These are phyloP conservation scores for Vollenhovia emeryi DNA, from an alignment of 1,140 invertebrate species.

Conservation along the genomic window DNA sequence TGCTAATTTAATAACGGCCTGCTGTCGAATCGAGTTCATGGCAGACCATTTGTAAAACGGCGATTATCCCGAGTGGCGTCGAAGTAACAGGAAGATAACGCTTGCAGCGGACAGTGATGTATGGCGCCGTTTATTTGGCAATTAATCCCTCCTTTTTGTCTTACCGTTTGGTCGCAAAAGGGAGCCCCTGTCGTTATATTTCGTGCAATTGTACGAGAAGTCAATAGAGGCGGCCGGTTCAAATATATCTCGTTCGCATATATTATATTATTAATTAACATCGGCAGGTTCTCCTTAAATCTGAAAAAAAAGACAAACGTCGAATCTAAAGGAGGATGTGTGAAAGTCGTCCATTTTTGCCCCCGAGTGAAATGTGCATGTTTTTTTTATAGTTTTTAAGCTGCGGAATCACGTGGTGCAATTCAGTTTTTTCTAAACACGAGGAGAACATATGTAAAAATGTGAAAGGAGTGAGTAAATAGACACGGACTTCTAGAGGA, in stretches of 20 bases:
- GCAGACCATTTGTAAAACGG: constrained; percentile 34
- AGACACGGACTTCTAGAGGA: no score
- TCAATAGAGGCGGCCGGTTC: neutral
- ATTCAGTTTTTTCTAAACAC: no score
- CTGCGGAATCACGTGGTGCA: no score
- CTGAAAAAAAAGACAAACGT: neutral
- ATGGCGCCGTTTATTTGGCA: neutral
- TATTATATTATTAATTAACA: no score
- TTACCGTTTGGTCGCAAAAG: constrained; percentile 2
- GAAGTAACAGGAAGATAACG: constrained; percentile 31
- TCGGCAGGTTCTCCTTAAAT: no score
- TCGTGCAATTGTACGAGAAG: neutral
- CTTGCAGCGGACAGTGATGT: constrained; percentile 30
- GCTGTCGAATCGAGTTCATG: constrained; percentile 47
- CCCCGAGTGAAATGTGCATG: no score
- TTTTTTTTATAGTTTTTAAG: no score
- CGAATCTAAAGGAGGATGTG: neutral
- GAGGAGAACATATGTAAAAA: no score
- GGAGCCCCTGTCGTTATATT: neutral
- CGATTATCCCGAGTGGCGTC: constrained; percentile 23
- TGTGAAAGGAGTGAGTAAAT: no score
- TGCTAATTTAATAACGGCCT: constrained; percentile 46
- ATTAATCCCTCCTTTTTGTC: neutral
- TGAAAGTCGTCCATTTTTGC: no score
- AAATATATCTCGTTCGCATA: no score